Conservation (phyloP, 2,113 vertebrate species). For the Okapia johnstoni region DNA sequence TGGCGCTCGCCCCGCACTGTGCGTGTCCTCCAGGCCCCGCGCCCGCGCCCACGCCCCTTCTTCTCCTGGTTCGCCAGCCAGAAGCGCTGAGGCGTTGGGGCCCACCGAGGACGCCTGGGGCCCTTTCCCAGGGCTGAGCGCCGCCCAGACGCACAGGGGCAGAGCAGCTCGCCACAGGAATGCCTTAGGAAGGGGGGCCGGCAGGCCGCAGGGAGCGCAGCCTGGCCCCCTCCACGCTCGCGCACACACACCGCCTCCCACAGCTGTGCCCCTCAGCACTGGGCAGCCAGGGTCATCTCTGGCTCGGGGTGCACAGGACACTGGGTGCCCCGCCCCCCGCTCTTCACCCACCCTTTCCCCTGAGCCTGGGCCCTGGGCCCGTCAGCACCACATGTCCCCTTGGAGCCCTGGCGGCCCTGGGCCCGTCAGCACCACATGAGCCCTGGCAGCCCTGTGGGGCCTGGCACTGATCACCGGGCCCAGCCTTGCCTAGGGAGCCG, state of each 20-base stretch:
- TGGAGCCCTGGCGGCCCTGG: neutral
- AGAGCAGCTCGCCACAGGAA: neutral
- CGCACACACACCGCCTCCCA: neutral
- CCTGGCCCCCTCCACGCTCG: neutral
- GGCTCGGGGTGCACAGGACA: neutral
- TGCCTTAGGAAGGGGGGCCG: neutral
- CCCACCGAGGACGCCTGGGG: fast-evolving
- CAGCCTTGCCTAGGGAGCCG: neutral
- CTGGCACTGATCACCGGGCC: neutral
- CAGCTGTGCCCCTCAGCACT: neutral
- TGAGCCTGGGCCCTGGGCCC: neutral
- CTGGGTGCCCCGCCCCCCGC: neutral
- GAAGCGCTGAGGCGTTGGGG: conserved; percentile 72
- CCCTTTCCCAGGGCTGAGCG: too few species aligned
- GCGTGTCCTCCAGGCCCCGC: conserved; percentile 77
- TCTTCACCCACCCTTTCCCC: neutral
- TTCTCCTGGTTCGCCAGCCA: conserved; percentile 86
- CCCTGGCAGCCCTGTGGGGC: neutral
- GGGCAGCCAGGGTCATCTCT: neutral
- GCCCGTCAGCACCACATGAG: fast-evolving
- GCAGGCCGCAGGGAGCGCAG: neutral
- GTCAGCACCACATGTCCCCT: fast-evolving
- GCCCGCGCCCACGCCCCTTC: conserved; percentile 76
- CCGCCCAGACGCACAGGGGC: neutral
- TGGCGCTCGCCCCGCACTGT: conserved; percentile 90